Evolutionary conservation across 2,113 vertebrate genomes (phyloP).

Genomic region (Nipponia nippon): DNA sequence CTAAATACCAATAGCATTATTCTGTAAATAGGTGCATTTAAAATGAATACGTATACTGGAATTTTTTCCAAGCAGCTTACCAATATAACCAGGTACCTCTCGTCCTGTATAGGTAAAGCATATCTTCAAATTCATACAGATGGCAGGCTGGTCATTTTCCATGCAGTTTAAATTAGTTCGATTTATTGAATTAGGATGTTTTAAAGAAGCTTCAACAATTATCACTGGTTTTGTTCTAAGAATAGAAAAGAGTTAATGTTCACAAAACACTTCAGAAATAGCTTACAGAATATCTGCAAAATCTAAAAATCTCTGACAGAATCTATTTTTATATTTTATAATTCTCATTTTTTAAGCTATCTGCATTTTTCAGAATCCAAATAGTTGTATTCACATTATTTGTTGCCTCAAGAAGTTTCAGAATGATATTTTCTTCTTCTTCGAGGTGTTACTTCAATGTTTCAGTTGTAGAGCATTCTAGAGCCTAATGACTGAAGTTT

Average conservation of each 20-base stretch:
- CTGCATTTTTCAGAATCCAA: background rate
- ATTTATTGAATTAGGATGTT: slow-evolving; percentile 81
- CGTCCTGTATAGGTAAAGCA: slow-evolving; percentile 87
- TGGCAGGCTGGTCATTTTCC: slow-evolving; percentile 76
- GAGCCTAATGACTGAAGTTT: background rate
- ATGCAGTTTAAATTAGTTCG: slow-evolving; percentile 75
- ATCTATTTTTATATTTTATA: background rate
- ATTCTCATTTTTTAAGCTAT: background rate
- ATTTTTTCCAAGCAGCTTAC: slow-evolving; percentile 68
- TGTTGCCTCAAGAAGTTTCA: background rate
- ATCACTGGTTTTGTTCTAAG: slow-evolving; percentile 90
- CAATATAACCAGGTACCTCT: slow-evolving; percentile 79
- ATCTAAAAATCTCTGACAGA: background rate
- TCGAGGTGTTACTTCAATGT: background rate
- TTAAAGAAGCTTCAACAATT: slow-evolving; percentile 81
- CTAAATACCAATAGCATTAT: background rate
- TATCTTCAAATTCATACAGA: slow-evolving; percentile 83
- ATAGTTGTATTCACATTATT: background rate
- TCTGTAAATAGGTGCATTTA: background rate
- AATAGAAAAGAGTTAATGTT: background rate
- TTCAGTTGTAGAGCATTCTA: background rate
- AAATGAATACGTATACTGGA: background rate
- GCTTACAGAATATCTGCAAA: background rate
- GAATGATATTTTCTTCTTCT: background rate
- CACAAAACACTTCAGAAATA: background rate